Evolutionary conservation across 2,888 invertebrate genomes (phyloP).

Genomic region (Nezara viridula): DNA sequence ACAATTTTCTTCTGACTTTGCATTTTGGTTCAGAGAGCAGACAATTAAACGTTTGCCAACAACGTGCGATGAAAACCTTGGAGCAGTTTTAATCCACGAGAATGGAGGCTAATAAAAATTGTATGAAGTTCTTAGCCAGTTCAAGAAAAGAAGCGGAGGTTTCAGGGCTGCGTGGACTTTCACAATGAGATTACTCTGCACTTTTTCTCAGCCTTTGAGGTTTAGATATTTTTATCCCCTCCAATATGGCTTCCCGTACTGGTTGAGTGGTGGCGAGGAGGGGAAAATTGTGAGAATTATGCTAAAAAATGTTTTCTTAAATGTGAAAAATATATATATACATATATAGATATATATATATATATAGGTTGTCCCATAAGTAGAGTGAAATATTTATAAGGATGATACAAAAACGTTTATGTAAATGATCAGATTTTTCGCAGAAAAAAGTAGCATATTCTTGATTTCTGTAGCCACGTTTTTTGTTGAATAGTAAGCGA

Average conservation of each 20-base stretch:
- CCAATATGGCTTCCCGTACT: background rate
- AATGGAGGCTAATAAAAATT: background rate
- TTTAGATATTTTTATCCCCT: conserved; percentile 30
- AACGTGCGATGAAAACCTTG: background rate
- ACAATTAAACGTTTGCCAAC: conserved; percentile 25
- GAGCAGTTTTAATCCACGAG: background rate
- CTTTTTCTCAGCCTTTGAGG: conserved; percentile 1
- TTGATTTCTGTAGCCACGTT: too few relatives aligned
- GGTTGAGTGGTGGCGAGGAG: background rate
- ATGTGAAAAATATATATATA: too few relatives aligned
- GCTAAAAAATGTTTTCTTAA: too few relatives aligned
- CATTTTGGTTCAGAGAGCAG: background rate
- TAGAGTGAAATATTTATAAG: too few relatives aligned
- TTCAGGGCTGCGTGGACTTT: background rate
- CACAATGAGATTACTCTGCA: background rate
- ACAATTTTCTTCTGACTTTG: background rate
- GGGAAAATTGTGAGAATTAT: background rate
- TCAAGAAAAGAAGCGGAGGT: background rate
- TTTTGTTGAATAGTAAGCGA: too few relatives aligned
- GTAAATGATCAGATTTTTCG: too few relatives aligned
- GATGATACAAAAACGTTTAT: too few relatives aligned
- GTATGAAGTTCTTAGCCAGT: conserved; percentile 6
- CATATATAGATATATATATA: too few relatives aligned
- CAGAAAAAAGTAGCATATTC: too few relatives aligned
- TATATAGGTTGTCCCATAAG: too few relatives aligned